phyloP scores from a whole-genome alignment of 2,113 vertebrate species.

The Passerina amoena region DNA sequence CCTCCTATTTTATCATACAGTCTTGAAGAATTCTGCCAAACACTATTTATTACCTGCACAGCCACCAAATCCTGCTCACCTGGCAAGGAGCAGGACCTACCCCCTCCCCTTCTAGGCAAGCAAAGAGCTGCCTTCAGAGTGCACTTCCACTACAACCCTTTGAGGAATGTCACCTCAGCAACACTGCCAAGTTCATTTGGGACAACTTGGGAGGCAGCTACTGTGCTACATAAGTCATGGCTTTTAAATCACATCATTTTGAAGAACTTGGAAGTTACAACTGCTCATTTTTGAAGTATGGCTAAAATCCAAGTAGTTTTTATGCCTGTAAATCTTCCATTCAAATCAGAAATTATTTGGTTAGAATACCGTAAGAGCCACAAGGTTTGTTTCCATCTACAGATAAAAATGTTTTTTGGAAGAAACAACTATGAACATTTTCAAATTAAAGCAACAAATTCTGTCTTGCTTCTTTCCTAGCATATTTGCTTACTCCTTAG shows the following conservation, averaged over 20 bases:
- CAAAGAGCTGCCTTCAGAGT: background rate
- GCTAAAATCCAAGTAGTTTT: background rate
- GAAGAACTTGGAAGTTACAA: background rate
- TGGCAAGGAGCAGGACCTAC: background rate
- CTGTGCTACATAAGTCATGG: background rate
- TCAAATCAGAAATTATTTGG: background rate
- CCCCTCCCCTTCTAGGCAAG: background rate
- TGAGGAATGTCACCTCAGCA: background rate
- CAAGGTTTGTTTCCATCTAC: background rate
- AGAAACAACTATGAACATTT: background rate
- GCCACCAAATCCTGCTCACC: background rate
- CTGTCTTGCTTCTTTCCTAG: background rate
- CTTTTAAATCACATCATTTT: background rate
- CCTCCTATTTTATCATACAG: accelerated
- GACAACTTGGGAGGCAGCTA: background rate
- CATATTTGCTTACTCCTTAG: background rate
- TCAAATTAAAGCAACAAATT: constrained; percentile 1
- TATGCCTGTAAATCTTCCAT: background rate
- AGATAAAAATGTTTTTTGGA: background rate
- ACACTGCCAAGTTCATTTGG: background rate
- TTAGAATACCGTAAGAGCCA: background rate
- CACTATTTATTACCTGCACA: background rate
- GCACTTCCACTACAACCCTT: background rate
- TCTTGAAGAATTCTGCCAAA: background rate
- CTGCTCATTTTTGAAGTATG: background rate